These are phyloP conservation scores for Lytechinus variegatus DNA, from an alignment of 35 echinoderm and acorn worm species.

Conservation along the genomic window DNA sequence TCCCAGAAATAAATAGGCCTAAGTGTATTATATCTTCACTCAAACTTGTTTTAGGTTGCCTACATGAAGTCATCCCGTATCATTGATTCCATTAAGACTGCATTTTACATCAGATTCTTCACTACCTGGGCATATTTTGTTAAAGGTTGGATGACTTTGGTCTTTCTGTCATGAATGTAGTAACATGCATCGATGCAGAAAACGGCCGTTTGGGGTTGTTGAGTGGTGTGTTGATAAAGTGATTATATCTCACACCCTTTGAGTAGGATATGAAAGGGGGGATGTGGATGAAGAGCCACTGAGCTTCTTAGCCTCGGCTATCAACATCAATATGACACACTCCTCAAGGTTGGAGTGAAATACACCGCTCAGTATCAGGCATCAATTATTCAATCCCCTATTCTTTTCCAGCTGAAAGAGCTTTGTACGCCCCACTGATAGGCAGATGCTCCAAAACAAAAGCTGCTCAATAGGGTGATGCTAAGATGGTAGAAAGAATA, in stretches of 20 bases:
- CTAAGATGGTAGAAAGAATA: background rate
- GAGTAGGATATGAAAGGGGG: background rate
- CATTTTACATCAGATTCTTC: no score
- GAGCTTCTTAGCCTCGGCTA: background rate
- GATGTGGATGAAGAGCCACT: background rate
- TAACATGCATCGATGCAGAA: no score
- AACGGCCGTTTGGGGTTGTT: background rate
- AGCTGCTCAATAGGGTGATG: background rate
- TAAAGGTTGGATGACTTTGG: no score
- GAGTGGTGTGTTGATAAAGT: background rate
- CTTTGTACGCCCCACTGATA: background rate
- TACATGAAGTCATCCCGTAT: no score
- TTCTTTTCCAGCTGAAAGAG: background rate
- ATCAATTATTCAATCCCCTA: constrained; percentile 21
- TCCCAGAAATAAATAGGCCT: no score
- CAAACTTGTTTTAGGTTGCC: no score
- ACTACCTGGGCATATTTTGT: no score
- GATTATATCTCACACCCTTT: background rate
- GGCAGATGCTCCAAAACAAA: constrained; percentile 37
- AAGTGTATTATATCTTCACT: no score
- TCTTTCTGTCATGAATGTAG: no score
- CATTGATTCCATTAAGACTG: no score
- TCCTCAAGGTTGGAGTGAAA: constrained; percentile 7
- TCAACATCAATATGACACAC: constrained; percentile 22
- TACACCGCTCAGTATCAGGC: background rate